These are phyloP conservation scores for Verasper variegatus DNA, from an alignment of 2,113 vertebrate species.

Conservation along the genomic window DNA sequence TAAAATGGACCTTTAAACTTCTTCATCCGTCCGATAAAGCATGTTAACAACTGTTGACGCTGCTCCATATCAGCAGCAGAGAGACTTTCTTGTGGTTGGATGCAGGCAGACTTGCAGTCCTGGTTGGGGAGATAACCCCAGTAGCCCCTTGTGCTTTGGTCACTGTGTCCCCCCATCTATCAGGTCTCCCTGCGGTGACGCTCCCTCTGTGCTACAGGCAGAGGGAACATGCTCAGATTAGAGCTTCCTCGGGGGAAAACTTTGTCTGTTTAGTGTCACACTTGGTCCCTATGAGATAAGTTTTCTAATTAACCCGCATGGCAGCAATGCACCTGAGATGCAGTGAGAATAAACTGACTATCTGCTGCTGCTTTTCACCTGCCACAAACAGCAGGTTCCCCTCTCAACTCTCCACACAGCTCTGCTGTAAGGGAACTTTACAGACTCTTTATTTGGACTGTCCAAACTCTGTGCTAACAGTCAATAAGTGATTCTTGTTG, in stretches of 20 bases:
- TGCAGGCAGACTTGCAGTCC: slow-evolving; percentile 20
- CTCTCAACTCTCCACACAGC: neutral
- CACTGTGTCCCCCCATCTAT: slow-evolving; percentile 46
- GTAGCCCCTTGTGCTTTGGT: slow-evolving; percentile 32
- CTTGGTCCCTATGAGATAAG: slow-evolving; percentile 88
- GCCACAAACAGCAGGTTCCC: slow-evolving; percentile 28
- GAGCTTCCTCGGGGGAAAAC: slow-evolving; percentile 83
- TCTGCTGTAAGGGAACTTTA: slow-evolving; percentile 22
- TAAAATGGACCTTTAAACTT: slow-evolving; percentile 27
- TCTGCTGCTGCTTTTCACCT: slow-evolving; percentile 41
- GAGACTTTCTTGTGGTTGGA: slow-evolving; percentile 2
- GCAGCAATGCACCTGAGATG: slow-evolving; percentile 78
- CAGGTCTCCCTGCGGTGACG: slow-evolving; percentile 39
- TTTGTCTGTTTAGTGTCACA: slow-evolving; percentile 80
- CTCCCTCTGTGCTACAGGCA: slow-evolving; percentile 46
- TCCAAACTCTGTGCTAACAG: neutral
- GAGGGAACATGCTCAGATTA: slow-evolving; percentile 85
- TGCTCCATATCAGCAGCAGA: slow-evolving; percentile 30
- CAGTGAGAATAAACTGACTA: slow-evolving; percentile 57
- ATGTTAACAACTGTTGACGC: slow-evolving; percentile 29
- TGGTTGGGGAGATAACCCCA: slow-evolving; percentile 55
- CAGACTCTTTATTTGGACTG: slow-evolving; percentile 14
- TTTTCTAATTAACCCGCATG: slow-evolving; percentile 95
- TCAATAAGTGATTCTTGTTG: neutral
- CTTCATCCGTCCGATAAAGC: slow-evolving; percentile 41